A percentile compares a stretch with the other conserved stretches of the same genome.
Evolutionary conservation across 2,888 invertebrate species (phyloP).

Genomic region (Gymnosoma rotundatum): DNA sequence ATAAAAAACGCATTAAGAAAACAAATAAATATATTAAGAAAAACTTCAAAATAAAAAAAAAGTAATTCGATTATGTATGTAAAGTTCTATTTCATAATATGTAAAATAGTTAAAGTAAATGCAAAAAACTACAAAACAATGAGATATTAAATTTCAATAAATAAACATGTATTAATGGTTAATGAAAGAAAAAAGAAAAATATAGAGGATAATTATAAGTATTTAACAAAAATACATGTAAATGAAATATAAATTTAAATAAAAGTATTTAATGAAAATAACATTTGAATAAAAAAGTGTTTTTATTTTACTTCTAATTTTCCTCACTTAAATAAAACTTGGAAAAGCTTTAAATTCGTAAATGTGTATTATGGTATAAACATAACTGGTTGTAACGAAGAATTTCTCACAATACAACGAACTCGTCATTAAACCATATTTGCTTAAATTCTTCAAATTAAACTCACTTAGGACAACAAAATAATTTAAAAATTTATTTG

Average conservation of each 20-base stretch:
- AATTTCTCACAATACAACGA: too few relatives aligned
- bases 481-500: too few relatives aligned
- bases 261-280: slow-evolving; percentile 54
- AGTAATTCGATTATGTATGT: slow-evolving; percentile 5
- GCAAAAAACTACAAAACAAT: neutral
- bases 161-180: neutral
- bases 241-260: slow-evolving; percentile 39
- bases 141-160: slow-evolving; percentile 14
- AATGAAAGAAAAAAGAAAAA: slow-evolving; percentile 9
- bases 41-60: neutral
- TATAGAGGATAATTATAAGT: slow-evolving; percentile 15
- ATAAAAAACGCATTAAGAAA: neutral
- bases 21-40: slow-evolving; percentile 20
- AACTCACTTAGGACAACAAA: too few relatives aligned
- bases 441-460: too few relatives aligned
- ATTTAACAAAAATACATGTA: slow-evolving; percentile 39
- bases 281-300: neutral
- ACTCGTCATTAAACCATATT: too few relatives aligned
- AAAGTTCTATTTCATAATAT: slow-evolving; percentile 29
- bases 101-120: slow-evolving; percentile 44
- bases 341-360: too few relatives aligned
- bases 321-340: too few relatives aligned
- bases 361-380: too few relatives aligned
- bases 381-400: too few relatives aligned
- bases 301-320: neutral